Conservation (phyloP, 2,797 vertebrate species). For the Gypaetus barbatus region DNA sequence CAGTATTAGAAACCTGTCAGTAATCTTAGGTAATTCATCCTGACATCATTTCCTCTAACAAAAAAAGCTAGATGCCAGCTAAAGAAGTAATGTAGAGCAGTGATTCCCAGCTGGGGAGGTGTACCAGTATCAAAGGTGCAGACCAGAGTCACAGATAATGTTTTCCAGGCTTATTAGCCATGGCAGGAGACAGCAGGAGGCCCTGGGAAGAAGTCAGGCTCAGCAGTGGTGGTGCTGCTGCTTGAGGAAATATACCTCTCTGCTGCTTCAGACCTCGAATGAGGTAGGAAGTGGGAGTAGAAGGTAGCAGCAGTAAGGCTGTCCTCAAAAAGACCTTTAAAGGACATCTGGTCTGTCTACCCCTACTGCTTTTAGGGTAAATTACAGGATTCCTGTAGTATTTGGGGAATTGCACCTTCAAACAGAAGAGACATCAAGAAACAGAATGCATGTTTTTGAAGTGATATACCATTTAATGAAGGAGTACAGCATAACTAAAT, state of each 20-base stretch:
- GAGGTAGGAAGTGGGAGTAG: background rate
- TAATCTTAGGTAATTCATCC: background rate
- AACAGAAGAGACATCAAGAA: background rate
- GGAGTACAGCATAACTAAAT: background rate
- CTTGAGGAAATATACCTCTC: background rate
- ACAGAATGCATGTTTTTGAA: background rate
- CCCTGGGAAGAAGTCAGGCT: background rate
- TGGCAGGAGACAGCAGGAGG: background rate
- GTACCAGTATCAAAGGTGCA: background rate
- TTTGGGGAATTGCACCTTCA: background rate
- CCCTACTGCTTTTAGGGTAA: background rate
- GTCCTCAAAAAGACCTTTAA: background rate
- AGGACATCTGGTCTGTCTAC: background rate
- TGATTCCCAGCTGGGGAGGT: background rate
- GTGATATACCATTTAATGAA: background rate
- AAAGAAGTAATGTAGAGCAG: background rate
- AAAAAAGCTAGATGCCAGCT: background rate
- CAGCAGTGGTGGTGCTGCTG: background rate
- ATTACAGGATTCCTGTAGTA: background rate
- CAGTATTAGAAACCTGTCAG: background rate
- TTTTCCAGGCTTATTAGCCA: background rate
- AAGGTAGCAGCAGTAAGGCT: background rate
- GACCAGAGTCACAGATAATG: background rate
- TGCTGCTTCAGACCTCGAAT: background rate
- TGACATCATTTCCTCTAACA: background rate